Evolutionary conservation across 2,888 invertebrate genomes (phyloP).

Genomic region (Drosophila anomelani): DNA sequence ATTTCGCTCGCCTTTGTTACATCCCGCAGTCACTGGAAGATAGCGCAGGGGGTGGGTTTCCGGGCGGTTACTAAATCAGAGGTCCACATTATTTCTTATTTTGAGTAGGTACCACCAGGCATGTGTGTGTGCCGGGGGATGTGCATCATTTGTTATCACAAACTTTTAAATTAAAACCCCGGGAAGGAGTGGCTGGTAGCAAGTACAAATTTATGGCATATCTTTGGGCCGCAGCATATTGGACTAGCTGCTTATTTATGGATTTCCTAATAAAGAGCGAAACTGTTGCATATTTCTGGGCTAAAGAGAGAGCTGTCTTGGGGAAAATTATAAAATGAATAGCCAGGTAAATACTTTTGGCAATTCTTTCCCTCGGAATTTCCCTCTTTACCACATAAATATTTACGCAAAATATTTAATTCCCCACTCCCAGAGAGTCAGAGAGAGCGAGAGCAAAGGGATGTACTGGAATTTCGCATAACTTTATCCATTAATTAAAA

Average conservation of each 20-base stretch:
- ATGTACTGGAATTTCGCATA: constrained; percentile 66
- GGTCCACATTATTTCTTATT: constrained; percentile 75
- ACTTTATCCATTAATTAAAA: constrained; percentile 85
- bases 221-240: constrained; percentile 63
- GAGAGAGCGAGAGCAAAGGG: constrained; percentile 5
- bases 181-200: constrained; percentile 29
- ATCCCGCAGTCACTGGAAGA: constrained; percentile 36
- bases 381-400: constrained; percentile 51
- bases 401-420: constrained; percentile 60
- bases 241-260: constrained; percentile 68
- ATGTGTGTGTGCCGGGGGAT: constrained; percentile 54
- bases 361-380: neutral
- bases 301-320: neutral
- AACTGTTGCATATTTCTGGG: constrained; percentile 47
- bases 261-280: constrained; percentile 42
- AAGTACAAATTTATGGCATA: constrained; percentile 64
- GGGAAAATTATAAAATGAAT: neutral
- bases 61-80: constrained; percentile 73
- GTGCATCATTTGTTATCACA: constrained; percentile 81
- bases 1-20: constrained; percentile 58
- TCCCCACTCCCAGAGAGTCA: constrained; percentile 16
- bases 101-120: constrained; percentile 48
- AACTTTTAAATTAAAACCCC: constrained; percentile 79
- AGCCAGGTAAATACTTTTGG: constrained; percentile 10
- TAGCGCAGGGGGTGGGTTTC: constrained; percentile 22